Percentiles rank a stretch among this genome's conserved stretches.
Conservation (phyloP, 2,113 vertebrate species). For the Arenaria interpres region DNA sequence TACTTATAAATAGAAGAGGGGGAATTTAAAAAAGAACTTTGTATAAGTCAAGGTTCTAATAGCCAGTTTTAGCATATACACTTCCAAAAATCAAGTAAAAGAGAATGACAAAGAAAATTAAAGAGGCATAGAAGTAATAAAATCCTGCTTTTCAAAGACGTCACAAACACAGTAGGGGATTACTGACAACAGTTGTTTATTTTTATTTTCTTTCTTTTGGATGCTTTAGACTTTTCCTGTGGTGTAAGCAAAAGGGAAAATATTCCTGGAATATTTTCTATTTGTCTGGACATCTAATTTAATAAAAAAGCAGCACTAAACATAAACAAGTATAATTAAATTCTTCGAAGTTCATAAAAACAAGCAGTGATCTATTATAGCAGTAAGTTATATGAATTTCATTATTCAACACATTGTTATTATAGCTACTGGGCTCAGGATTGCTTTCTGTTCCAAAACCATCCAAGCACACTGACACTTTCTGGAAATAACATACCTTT, state of each 20-base stretch:
- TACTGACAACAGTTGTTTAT: not conserved
- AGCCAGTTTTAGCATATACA: not conserved
- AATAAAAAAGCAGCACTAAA: not conserved
- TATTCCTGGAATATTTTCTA: not conserved
- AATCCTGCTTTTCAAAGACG: not conserved
- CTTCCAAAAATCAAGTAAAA: not conserved
- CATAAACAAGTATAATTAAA: not conserved
- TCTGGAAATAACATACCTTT: not conserved
- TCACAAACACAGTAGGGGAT: not conserved
- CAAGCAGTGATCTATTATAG: not conserved
- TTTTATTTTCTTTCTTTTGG: not conserved
- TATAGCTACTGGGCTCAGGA: not conserved
- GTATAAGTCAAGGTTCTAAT: not conserved
- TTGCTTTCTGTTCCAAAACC: not conserved
- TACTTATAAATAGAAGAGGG: not conserved
- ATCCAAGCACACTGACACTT: not conserved
- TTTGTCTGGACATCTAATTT: not conserved
- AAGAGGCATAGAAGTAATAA: not conserved
- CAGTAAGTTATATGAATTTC: not conserved
- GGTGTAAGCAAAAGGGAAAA: not conserved
- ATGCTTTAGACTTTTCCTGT: not conserved
- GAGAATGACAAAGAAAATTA: not conserved
- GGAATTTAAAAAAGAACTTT: not conserved
- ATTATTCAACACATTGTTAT: not conserved
- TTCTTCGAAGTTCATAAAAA: not conserved